Conservation (phyloP, 2,113 vertebrate species). For the Uria aalge region DNA sequence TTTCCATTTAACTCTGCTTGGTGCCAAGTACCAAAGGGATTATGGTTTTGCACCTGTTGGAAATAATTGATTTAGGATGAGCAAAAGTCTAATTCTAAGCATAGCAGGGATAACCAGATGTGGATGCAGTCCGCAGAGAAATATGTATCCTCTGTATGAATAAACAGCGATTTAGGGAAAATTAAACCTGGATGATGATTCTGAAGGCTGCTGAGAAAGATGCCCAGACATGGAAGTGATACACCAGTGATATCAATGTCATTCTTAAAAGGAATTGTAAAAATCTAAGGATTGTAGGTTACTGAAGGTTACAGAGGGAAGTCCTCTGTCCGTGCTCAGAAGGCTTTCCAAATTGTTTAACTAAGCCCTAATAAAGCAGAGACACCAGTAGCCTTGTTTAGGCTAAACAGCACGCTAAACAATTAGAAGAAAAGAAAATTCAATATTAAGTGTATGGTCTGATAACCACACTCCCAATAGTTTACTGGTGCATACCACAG, state of each 20-base stretch:
- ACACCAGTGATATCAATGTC: rapidly evolving
- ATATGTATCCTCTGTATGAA: neutral
- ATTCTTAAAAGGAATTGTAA: neutral
- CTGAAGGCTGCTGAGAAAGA: neutral
- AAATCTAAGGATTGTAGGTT: neutral
- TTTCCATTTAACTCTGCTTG: neutral
- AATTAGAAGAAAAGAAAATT: neutral
- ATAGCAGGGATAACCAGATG: neutral
- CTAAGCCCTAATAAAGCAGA: neutral
- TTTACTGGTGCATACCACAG: neutral
- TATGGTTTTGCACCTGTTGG: neutral
- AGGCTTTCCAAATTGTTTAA: neutral
- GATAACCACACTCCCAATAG: neutral
- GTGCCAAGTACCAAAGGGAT: neutral
- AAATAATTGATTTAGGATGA: neutral
- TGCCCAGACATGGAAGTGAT: neutral
- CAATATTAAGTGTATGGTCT: neutral
- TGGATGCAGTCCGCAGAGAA: neutral
- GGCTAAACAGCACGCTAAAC: neutral
- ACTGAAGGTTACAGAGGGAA: neutral
- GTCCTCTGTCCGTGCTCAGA: neutral
- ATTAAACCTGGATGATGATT: neutral
- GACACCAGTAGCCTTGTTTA: neutral
- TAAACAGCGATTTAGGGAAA: neutral
- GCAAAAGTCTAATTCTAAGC: neutral